Evolutionary conservation across 2,888 invertebrate species (phyloP), one percentile per base, ranked within the genome.

Genomic region (Tachina grossa): DNA sequence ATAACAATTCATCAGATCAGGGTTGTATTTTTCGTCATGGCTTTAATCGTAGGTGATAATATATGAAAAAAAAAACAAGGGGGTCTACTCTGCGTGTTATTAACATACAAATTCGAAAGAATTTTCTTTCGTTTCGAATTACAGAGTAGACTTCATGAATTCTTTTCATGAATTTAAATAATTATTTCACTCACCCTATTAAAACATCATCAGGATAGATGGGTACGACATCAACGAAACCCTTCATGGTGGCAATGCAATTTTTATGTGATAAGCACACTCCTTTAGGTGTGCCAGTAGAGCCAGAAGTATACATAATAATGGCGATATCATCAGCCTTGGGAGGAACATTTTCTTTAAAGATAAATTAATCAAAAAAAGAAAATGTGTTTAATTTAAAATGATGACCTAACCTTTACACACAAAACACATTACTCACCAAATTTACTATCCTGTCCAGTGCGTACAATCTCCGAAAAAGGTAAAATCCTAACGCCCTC

Each of bases 241-340:
- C 95, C 91, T 96, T 96, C 90, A 97, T 94, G 39, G 97, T 96
- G 51, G 96, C 94, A 88, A 97, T 94, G 91, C 97, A 95, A 93
- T 97, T 97, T 90, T 95, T 95, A 92, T 97, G 97, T 4, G 96
- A 95, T 47, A 97, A 93, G 22, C 97, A 91, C 14, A 97, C 97
- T 89, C 98, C 98, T 93, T 98, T 98, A 0, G 98, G 98, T 83
- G 96, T 95, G 74, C 98, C 99, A 5, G 99, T 99, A 0, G 98
- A 98, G 9, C 99, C 99, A 88, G 98, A 98, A 2, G 99, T 99
- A 94, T 99, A 99, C 99, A 99, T 99, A 57, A 99, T 96, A 89
- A 99, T 97, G 68, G 99, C 99, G 6, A 96, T 95, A 92, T 99
- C 99, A 14, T 95, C 93, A 9, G 95, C 93, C 9, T 93, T 92